These are phyloP conservation scores for Crenichthys baileyi DNA, from an alignment of 2,797 vertebrate genomes.

Conservation along the genomic window DNA sequence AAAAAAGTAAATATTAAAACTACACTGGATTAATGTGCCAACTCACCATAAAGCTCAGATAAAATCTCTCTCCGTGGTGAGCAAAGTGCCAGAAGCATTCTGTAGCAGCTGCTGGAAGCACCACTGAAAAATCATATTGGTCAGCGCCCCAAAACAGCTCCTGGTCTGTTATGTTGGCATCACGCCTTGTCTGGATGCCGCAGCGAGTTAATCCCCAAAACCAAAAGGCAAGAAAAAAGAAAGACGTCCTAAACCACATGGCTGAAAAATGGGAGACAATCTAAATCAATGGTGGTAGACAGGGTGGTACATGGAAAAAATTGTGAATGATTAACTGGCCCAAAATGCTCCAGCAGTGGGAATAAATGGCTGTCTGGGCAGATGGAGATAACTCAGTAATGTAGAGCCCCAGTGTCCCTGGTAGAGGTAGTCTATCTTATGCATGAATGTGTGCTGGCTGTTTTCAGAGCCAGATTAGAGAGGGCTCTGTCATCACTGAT, in stretches of 20 bases:
- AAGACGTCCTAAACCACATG: conserved; percentile 54
- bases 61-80: conserved; percentile 85
- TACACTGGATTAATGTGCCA: neutral
- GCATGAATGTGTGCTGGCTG: neutral
- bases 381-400: conserved; percentile 12
- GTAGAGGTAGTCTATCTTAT: neutral
- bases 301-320: neutral
- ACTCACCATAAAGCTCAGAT: conserved; percentile 90
- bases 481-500: neutral
- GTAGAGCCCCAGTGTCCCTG: neutral
- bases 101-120: conserved; percentile 72
- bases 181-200: conserved; percentile 70
- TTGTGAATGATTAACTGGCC: conserved; percentile 83
- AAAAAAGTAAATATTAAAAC: neutral
- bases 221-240: conserved; percentile 15
- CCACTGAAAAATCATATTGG: conserved; percentile 88
- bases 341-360: conserved; percentile 35
- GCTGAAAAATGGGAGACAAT: conserved; percentile 5
- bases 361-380: conserved; percentile 45
- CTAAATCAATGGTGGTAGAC: neutral
- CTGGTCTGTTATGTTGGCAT: conserved; percentile 68
- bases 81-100: conserved; percentile 97
- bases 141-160: conserved; percentile 82
- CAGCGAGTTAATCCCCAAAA: conserved; percentile 45
- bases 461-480: neutral